Conservation (phyloP, 64 coral and sea anemone genomes). For the Cladopsammia gracilis region DNA sequence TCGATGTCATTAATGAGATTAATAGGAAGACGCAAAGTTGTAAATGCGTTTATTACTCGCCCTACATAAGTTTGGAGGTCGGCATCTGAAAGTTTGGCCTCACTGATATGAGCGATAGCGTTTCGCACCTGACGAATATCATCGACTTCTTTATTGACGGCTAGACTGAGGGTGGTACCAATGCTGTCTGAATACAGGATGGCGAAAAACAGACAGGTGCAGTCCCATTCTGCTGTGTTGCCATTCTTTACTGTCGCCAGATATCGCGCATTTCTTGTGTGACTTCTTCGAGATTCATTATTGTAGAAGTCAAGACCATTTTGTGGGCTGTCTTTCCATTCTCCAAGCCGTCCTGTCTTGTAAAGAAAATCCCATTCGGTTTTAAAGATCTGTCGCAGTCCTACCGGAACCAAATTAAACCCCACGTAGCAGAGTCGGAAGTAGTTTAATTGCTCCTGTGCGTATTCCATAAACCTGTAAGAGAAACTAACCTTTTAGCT, state of each 20-base stretch:
- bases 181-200: slow-evolving; percentile 36
- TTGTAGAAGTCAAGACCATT: slow-evolving; percentile 36
- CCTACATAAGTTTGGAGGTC: background rate
- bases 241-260: background rate
- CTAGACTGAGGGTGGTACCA: background rate
- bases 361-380: slow-evolving; percentile 36
- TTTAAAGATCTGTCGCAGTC: slow-evolving; percentile 12
- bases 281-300: background rate
- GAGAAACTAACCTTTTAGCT: too few species aligned
- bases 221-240: slow-evolving; percentile 44
- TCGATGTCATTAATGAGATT: background rate
- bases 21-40: background rate
- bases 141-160: background rate
- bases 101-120: background rate
- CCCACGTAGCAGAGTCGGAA: background rate
- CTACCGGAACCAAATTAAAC: background rate
- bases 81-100: slow-evolving; percentile 3
- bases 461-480: background rate
- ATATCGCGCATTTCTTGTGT: background rate
- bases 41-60: background rate
- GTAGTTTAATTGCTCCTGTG: background rate
- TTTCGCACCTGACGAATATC: slow-evolving; percentile 29
- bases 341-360: background rate
- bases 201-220: slow-evolving; percentile 10
- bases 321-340: slow-evolving; percentile 21